A percentile compares a stretch with the other conserved stretches of the same genome.
phyloP scores from a whole-genome alignment of 2,113 vertebrate genomes.

The Alethe diademata region DNA sequence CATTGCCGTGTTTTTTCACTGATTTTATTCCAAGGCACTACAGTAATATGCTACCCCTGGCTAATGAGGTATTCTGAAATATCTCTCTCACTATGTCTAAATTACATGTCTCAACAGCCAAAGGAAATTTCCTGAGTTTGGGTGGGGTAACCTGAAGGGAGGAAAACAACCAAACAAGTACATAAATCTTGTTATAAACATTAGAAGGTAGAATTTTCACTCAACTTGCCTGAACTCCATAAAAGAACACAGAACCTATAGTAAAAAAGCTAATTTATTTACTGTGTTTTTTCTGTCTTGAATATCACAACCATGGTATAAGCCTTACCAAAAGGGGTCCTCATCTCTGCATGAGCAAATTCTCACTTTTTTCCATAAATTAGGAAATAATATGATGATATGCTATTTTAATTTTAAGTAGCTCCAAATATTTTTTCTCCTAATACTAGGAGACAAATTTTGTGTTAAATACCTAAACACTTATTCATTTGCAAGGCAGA shows the following conservation, averaged over 20 bases:
- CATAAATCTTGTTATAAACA: background rate
- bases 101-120: background rate
- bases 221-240: background rate
- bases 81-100: background rate
- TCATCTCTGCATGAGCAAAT: background rate
- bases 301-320: background rate
- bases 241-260: background rate
- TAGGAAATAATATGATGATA: background rate
- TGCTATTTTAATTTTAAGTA: background rate
- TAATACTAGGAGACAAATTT: background rate
- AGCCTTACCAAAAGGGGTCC: background rate
- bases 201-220: background rate
- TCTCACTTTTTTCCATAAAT: background rate
- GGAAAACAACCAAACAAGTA: background rate
- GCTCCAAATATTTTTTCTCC: background rate
- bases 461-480: background rate
- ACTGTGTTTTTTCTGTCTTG: background rate
- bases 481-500: background rate
- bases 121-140: background rate
- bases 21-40: background rate
- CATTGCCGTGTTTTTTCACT: background rate
- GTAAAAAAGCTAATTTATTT: background rate
- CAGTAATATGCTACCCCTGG: background rate
- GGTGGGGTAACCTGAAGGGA: background rate
- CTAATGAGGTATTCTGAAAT: background rate